Conservation (phyloP, 1,140 invertebrate genomes). For the Nomia melanderi region DNA sequence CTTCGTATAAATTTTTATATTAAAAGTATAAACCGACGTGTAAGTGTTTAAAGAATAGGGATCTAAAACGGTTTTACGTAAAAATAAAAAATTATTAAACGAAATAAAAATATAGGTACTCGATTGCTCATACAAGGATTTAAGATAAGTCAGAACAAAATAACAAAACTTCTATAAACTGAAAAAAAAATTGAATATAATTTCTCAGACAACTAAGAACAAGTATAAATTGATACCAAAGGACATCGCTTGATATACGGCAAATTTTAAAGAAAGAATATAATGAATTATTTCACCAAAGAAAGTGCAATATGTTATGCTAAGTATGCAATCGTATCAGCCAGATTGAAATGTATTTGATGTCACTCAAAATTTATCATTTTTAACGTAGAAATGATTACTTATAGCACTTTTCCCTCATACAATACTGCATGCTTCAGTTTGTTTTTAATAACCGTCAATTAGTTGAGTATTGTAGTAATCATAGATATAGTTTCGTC, state of each 20-base stretch:
- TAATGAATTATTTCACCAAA: neutral
- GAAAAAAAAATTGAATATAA: too few relatives aligned
- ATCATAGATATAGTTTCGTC: constrained; percentile 31
- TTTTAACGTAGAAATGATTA: constrained; percentile 15
- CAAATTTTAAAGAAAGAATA: neutral
- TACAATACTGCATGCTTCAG: constrained; percentile 50
- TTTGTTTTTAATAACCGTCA: constrained; percentile 43
- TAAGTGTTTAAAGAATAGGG: too few relatives aligned
- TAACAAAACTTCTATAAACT: too few relatives aligned
- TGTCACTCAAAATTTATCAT: constrained; percentile 14
- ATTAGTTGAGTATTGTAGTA: constrained; percentile 47
- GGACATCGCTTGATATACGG: constrained; percentile 11
- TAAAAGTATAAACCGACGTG: too few relatives aligned
- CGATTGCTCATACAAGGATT: too few relatives aligned
- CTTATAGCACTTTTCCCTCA: constrained; percentile 41
- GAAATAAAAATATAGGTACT: too few relatives aligned
- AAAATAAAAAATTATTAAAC: too few relatives aligned
- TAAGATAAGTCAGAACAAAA: too few relatives aligned
- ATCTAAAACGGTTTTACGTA: too few relatives aligned
- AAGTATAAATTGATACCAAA: neutral
- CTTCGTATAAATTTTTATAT: too few relatives aligned
- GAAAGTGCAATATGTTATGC: neutral
- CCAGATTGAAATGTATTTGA: constrained; percentile 6
- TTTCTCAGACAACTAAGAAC: too few relatives aligned
- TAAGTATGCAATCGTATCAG: constrained; percentile 2